phyloP scores from a whole-genome alignment of 2,888 invertebrate genomes.

The Bhutanitis thaidina region DNA sequence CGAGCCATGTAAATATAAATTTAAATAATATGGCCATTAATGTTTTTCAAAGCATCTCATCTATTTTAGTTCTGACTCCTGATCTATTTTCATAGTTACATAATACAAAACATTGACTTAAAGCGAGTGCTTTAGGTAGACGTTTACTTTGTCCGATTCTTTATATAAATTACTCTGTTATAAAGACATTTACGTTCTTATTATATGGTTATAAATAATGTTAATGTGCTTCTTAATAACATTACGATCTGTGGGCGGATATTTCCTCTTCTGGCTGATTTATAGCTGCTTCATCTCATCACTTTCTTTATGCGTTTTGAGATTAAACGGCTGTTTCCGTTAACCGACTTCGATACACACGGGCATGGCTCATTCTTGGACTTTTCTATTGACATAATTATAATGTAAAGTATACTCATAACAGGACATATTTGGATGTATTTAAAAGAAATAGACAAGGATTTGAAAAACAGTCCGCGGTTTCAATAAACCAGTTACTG shows the following conservation, averaged over 20 bases:
- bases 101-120: background rate
- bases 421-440: too few species aligned
- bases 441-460: too few species aligned
- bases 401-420: too few species aligned
- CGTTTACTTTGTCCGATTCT: too few species aligned
- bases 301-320: conserved; percentile 20
- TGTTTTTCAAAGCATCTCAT: conserved; percentile 12
- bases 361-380: background rate
- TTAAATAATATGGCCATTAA: conserved; percentile 5
- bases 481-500: background rate
- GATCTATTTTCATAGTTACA: conserved; percentile 11
- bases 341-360: conserved; percentile 4
- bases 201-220: too few species aligned
- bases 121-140: too few species aligned
- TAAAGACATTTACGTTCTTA: too few species aligned
- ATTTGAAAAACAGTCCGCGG: too few species aligned
- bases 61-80: conserved; percentile 6
- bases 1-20: background rate
- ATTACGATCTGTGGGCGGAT: conserved; percentile 3
- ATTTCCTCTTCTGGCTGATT: conserved; percentile 12
- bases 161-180: too few species aligned
- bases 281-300: conserved; percentile 12
- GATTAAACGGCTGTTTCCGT: conserved; percentile 17
- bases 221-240: too few species aligned
- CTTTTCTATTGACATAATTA: too few species aligned